These are phyloP conservation scores for Drosophila conformis DNA, from an alignment of 2,888 invertebrate species.

Conservation along the genomic window DNA sequence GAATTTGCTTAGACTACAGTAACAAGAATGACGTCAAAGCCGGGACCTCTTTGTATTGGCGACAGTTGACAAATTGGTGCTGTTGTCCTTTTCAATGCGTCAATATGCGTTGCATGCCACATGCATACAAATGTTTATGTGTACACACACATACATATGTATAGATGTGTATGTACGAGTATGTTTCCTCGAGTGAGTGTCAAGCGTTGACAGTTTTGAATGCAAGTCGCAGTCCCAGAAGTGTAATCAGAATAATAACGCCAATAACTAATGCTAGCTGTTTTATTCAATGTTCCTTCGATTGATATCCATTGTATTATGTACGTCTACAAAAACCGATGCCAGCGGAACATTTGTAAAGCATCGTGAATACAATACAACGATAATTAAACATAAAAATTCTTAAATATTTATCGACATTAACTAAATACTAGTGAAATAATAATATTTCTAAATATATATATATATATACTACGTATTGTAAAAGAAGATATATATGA, in stretches of 20 bases:
- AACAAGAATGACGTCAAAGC: slow-evolving; percentile 29
- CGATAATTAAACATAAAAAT: slow-evolving; percentile 32
- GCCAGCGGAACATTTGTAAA: slow-evolving; percentile 18
- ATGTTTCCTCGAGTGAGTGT: slow-evolving; percentile 6
- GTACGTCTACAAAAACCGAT: slow-evolving; percentile 13
- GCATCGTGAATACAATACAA: slow-evolving; percentile 43
- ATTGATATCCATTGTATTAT: slow-evolving; percentile 21
- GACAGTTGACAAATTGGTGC: slow-evolving; percentile 75
- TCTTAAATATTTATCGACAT: slow-evolving; percentile 19
- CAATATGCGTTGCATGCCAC: slow-evolving; percentile 3
- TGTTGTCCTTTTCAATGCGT: slow-evolving; percentile 65
- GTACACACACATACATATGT: neutral
- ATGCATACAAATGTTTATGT: neutral
- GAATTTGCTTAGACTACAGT: slow-evolving; percentile 51
- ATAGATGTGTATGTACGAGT: neutral
- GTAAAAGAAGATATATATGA: slow-evolving; percentile 11
- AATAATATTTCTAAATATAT: slow-evolving; percentile 3
- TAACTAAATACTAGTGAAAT: slow-evolving; percentile 13
- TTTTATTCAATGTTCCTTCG: slow-evolving; percentile 33
- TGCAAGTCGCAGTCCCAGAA: slow-evolving; percentile 22
- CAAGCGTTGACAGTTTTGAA: slow-evolving; percentile 23
- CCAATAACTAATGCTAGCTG: slow-evolving; percentile 27
- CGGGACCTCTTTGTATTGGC: slow-evolving; percentile 51
- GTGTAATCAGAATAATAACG: slow-evolving; percentile 15
- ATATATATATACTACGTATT: slow-evolving; percentile 3